Conservation (phyloP, 2,888 invertebrate genomes). For the Euphydryas editha region DNA sequence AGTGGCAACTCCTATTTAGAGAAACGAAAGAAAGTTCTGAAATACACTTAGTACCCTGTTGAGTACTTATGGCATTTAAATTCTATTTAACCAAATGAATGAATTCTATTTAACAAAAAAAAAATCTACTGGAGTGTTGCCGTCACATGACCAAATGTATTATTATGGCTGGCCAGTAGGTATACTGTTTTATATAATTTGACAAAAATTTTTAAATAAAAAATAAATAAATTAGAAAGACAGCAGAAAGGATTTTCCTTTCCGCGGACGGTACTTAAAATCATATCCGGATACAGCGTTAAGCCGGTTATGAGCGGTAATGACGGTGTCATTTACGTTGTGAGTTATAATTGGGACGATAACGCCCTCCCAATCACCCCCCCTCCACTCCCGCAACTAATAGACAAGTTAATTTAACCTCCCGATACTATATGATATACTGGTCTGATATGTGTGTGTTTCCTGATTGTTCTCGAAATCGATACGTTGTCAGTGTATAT, state of each 20-base stretch:
- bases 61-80: too few relatives aligned
- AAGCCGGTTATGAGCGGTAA: conserved; percentile 76
- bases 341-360: conserved; percentile 74
- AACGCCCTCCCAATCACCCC: conserved; percentile 43
- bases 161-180: too few relatives aligned
- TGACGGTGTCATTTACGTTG: conserved; percentile 73
- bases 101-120: too few relatives aligned
- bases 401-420: conserved; percentile 51
- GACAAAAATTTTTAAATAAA: background rate
- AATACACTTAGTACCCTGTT: too few relatives aligned
- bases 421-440: conserved; percentile 19
- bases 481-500: background rate
- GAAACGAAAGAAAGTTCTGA: too few relatives aligned
- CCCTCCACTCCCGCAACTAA: conserved; percentile 45
- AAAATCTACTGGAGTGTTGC: too few relatives aligned
- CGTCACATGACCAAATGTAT: too few relatives aligned
- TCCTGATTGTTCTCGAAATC: background rate
- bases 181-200: background rate
- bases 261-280: conserved; percentile 54
- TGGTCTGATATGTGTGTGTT: background rate
- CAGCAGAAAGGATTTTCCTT: background rate
- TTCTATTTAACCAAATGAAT: too few relatives aligned
- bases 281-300: conserved; percentile 63
- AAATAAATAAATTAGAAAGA: background rate
- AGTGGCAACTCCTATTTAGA: too few relatives aligned